Conservation (phyloP, 2,888 invertebrate species). For the Charanyca ferruginea region DNA sequence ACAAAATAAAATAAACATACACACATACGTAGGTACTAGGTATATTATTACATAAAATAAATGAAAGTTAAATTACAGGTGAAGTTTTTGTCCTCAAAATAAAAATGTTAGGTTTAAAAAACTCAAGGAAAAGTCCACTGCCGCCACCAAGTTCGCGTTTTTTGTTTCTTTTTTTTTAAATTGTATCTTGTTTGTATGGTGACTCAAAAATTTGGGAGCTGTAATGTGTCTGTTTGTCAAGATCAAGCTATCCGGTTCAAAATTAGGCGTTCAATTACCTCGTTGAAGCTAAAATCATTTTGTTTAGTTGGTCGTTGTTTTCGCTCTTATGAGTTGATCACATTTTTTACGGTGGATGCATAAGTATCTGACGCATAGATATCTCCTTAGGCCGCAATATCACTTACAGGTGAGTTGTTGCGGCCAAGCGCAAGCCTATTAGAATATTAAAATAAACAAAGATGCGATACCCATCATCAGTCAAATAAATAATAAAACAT, state of each 20-base stretch:
- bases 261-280: conserved; percentile 29
- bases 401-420: no score
- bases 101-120: no score
- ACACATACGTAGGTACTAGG: no score
- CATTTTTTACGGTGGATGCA: no score
- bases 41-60: not conserved
- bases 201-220: not conserved
- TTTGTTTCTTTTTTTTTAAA: not conserved
- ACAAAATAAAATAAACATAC: no score
- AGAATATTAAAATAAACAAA: no score
- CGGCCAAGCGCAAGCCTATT: no score
- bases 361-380: no score
- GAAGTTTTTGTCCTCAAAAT: no score
- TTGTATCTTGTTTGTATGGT: not conserved
- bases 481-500: no score
- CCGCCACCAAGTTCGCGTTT: not conserved
- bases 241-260: conserved; percentile 20
- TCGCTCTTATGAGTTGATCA: not conserved
- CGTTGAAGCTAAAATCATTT: conserved; percentile 12
- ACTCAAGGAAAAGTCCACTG: not conserved
- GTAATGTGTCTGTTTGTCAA: conserved; percentile 3
- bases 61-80: not conserved
- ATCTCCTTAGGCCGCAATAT: no score
- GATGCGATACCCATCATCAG: no score
- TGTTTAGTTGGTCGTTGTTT: not conserved